Conservation (phyloP, 2,113 vertebrate genomes). For the Podocnemis expansa region DNA sequence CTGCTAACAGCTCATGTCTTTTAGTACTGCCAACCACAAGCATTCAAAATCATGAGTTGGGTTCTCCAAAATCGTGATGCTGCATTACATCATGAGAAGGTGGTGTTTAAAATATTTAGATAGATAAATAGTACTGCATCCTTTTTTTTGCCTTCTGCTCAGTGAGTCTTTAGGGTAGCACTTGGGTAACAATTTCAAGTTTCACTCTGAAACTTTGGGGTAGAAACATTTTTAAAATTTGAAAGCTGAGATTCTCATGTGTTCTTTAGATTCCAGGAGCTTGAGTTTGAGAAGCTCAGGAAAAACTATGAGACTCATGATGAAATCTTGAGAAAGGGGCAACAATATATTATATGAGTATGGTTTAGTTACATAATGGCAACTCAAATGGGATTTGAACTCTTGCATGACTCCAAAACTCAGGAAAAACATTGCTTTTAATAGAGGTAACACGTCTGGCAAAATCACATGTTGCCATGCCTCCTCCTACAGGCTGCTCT, state of each 20-base stretch:
- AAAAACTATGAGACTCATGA: background rate
- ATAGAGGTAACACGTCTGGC: background rate
- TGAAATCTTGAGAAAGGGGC: background rate
- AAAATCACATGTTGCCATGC: background rate
- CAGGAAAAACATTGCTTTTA: background rate
- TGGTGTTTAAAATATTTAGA: background rate
- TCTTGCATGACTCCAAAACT: background rate
- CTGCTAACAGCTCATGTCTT: background rate
- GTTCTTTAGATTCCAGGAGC: background rate
- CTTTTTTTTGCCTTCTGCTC: background rate
- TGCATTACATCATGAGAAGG: background rate
- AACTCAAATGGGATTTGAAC: background rate
- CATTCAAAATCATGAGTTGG: background rate
- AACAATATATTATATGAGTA: background rate
- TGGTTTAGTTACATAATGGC: background rate
- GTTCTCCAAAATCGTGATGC: background rate
- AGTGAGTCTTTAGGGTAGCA: background rate
- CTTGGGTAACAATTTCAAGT: background rate
- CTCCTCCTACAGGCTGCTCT: background rate
- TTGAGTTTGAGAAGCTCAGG: background rate
- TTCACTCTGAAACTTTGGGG: background rate
- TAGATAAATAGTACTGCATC: accelerated
- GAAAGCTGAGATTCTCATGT: background rate
- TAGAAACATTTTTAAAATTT: background rate
- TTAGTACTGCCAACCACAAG: background rate